These are phyloP conservation scores for Artemia sinica DNA, from an alignment of 2,888 invertebrate species.

Conservation along the genomic window DNA sequence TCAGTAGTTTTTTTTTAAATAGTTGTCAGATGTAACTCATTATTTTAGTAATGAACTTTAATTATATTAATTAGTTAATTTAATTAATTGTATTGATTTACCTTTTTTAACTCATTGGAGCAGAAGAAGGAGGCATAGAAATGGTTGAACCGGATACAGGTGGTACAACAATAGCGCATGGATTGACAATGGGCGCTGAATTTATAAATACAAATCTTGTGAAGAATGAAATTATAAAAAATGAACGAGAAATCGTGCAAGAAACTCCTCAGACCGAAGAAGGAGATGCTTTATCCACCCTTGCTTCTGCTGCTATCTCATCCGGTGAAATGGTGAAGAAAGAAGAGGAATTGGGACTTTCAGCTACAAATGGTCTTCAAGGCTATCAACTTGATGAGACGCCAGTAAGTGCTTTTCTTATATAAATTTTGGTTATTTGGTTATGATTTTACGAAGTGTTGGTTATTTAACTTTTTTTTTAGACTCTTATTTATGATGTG, in stretches of 20 bases:
- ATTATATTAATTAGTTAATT: no score
- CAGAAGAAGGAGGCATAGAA: slow-evolving; percentile 23
- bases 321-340: slow-evolving; percentile 28
- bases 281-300: slow-evolving; percentile 49
- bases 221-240: slow-evolving; percentile 7
- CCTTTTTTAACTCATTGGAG: no score
- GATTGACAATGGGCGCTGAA: slow-evolving; percentile 24
- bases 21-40: no score
- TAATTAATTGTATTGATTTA: no score
- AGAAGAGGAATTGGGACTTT: not conserved
- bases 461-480: no score
- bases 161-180: slow-evolving; percentile 21
- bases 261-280: slow-evolving; percentile 32
- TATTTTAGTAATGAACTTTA: no score
- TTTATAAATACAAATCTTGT: slow-evolving; percentile 13
- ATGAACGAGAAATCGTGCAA: slow-evolving; percentile 12
- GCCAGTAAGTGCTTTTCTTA: not conserved
- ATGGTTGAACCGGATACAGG: not conserved
- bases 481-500: no score
- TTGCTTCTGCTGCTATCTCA: slow-evolving; percentile 51
- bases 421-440: no score
- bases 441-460: no score
- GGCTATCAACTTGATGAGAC: not conserved
- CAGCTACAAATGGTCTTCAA: not conserved
- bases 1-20: no score